Evolutionary conservation across 2,888 invertebrate genomes (phyloP).

Genomic region (Sialis fuliginosa): DNA sequence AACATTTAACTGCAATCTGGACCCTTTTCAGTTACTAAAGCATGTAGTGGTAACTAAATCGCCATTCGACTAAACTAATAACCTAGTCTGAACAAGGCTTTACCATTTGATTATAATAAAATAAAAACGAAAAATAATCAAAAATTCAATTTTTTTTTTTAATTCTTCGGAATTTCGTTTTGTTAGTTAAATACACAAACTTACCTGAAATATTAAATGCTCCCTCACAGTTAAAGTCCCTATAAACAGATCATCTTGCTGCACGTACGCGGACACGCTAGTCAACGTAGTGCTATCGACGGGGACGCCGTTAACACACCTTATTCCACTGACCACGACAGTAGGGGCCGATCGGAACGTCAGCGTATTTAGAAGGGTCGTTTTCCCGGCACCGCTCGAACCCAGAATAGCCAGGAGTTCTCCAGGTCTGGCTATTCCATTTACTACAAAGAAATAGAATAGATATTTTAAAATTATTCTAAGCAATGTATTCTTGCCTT

Average conservation of each 20-base stretch:
- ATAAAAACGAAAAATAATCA: background rate
- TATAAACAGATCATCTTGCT: constrained; percentile 87
- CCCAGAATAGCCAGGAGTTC: constrained; percentile 79
- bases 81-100: background rate
- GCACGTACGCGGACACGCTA: constrained; percentile 76
- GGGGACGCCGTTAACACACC: constrained; percentile 57
- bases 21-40: too few relatives aligned
- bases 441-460: constrained; percentile 33
- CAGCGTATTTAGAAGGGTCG: constrained; percentile 77
- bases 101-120: background rate
- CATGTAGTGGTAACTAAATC: too few relatives aligned
- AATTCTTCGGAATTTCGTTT: background rate
- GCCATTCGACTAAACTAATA: too few relatives aligned
- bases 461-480: too few relatives aligned
- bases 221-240: constrained; percentile 78
- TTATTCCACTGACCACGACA: constrained; percentile 39
- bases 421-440: constrained; percentile 69
- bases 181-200: constrained; percentile 4
- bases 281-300: constrained; percentile 53
- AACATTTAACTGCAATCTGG: too few relatives aligned
- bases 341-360: constrained; percentile 63
- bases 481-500: too few relatives aligned
- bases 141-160: background rate
- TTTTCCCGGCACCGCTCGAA: constrained; percentile 86
- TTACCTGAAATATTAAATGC: constrained; percentile 72